phyloP scores from a whole-genome alignment of 2,888 invertebrate species.

The Orthonevra nobilis region DNA sequence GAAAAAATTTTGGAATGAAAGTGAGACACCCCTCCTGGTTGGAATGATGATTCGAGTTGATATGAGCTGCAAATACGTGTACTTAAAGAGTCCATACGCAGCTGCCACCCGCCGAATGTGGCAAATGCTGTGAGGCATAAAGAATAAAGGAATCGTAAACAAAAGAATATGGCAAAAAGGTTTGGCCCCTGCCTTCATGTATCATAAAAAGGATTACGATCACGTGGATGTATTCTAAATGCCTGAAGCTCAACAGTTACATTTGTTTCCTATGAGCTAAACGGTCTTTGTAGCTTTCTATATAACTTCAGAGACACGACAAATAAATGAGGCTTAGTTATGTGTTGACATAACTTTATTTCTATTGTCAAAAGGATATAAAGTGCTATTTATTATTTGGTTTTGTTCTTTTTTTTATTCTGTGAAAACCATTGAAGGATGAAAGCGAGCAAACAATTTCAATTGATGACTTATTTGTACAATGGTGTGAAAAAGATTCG shows the following conservation, averaged over 20 bases:
- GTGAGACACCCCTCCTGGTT: background rate
- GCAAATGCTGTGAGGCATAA: background rate
- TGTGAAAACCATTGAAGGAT: too few relatives aligned
- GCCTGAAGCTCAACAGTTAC: background rate
- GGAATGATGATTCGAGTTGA: conserved; percentile 4
- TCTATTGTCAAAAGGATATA: too few relatives aligned
- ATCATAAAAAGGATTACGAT: conserved; percentile 6
- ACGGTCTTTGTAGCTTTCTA: background rate
- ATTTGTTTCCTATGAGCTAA: background rate
- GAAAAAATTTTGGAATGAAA: too few relatives aligned
- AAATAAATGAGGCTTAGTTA: background rate
- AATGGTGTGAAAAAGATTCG: too few relatives aligned
- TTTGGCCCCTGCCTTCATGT: background rate
- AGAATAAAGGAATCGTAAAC: conserved; percentile 19
- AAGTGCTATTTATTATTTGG: too few relatives aligned
- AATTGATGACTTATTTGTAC: too few relatives aligned
- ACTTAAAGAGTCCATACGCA: background rate
- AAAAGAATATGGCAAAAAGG: background rate
- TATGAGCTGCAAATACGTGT: background rate
- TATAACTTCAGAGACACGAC: background rate
- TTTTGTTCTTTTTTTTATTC: too few relatives aligned
- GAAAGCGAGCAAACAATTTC: too few relatives aligned
- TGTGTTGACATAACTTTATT: background rate
- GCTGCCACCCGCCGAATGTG: background rate
- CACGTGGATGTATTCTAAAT: background rate